phyloP scores from a whole-genome alignment of 92 coral and sea anemone species.

The Anthopleura xanthogrammica region DNA sequence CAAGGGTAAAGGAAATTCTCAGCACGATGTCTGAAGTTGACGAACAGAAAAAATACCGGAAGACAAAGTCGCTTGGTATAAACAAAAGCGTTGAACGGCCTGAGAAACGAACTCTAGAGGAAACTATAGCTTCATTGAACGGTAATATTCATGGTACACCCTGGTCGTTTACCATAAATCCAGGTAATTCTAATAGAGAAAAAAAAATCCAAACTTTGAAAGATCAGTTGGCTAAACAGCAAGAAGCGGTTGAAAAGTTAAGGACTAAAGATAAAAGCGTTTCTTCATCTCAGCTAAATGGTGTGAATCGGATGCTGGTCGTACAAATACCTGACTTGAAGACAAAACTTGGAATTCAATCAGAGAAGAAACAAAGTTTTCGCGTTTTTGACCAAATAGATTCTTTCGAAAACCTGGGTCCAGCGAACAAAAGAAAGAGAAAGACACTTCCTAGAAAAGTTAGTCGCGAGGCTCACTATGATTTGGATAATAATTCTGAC shows the following conservation, averaged over 20 bases:
- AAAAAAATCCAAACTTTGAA: conserved; percentile 15
- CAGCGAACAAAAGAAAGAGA: conserved; percentile 7
- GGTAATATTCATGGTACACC: not conserved
- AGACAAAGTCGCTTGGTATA: not conserved
- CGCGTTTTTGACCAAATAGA: conserved; percentile 12
- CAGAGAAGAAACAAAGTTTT: conserved; percentile 19
- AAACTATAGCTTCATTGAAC: not conserved
- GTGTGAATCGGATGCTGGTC: conserved; percentile 14
- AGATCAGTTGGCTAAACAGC: conserved; percentile 11
- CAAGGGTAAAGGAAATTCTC: not conserved
- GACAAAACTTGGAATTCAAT: conserved; percentile 10
- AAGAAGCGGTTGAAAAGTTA: conserved; percentile 18
- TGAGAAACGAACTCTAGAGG: not conserved
- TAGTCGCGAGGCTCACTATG: conserved; percentile 10
- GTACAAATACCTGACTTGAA: conserved; percentile 30
- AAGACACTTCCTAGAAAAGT: conserved; percentile 13
- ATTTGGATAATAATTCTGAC: not conserved
- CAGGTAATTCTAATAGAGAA: conserved; percentile 1
- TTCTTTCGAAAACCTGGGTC: not conserved
- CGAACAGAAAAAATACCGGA: not conserved
- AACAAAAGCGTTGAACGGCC: not conserved
- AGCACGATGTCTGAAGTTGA: not conserved
- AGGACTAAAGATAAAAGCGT: conserved; percentile 1
- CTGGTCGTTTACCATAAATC: not conserved
- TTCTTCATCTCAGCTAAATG: not conserved